Evolutionary conservation across 2,113 vertebrate genomes (phyloP).

Genomic region (Motacilla alba): DNA sequence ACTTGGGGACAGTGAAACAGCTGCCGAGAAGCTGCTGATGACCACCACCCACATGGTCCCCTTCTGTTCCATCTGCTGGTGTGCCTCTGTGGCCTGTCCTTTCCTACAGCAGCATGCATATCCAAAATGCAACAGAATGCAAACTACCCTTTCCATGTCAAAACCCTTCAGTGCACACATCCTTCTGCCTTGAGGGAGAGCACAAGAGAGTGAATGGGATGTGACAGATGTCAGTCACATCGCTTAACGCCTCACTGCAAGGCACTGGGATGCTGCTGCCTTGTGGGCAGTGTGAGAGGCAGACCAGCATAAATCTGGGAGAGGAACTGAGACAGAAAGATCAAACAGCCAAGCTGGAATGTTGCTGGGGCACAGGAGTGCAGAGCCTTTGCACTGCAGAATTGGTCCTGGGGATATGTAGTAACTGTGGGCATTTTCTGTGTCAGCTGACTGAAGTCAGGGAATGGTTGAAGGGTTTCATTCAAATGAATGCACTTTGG

Average conservation of each 20-base stretch:
- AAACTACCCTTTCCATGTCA: not conserved
- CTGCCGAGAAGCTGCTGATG: not conserved
- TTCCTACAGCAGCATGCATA: not conserved
- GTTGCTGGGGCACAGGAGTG: not conserved
- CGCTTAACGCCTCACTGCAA: slow-evolving; percentile 30
- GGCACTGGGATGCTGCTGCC: not conserved
- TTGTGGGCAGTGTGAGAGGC: not conserved
- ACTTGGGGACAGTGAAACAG: not conserved
- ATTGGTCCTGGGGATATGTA: not conserved
- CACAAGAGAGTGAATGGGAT: not conserved
- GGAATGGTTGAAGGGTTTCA: not conserved
- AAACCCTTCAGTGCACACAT: not conserved
- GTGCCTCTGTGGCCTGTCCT: not conserved
- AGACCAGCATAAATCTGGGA: not conserved
- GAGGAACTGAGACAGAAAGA: not conserved
- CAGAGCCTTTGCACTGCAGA: not conserved
- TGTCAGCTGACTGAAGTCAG: not conserved
- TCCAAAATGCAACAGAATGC: not conserved
- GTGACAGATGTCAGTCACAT: slow-evolving; percentile 55
- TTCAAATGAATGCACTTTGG: not conserved
- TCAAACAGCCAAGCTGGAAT: not conserved
- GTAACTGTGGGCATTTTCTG: not conserved
- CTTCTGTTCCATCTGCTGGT: not conserved
- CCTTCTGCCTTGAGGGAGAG: not conserved
- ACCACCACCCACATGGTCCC: not conserved